phyloP scores from a whole-genome alignment of 2,888 invertebrate genomes.

The Gortyna flavago region DNA sequence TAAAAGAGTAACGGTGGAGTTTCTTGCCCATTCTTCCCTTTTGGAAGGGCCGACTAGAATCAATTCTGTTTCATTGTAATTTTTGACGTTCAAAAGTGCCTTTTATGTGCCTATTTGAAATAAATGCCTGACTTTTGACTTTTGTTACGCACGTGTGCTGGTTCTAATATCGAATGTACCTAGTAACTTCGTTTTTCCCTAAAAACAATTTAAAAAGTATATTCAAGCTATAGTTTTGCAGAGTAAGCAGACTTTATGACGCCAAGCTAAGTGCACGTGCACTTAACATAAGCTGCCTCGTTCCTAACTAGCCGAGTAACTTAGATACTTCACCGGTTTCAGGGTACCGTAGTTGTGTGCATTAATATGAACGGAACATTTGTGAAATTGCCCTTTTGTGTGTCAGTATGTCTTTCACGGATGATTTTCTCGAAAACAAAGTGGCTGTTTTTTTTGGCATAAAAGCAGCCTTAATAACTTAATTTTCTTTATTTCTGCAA shows the following conservation, averaged over 20 bases:
- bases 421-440: neutral
- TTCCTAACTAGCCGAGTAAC: constrained; percentile 13
- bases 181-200: neutral
- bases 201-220: constrained; percentile 15
- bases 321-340: constrained; percentile 7
- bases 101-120: no score
- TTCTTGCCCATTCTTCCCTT: no score
- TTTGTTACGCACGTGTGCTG: neutral
- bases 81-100: no score
- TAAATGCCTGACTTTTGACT: no score
- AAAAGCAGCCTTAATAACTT: neutral
- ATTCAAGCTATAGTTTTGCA: constrained; percentile 26
- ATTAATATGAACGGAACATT: neutral
- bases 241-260: constrained; percentile 40
- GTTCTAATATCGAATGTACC: neutral
- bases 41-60: no score
- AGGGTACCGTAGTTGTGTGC: neutral
- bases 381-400: neutral
- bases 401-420: neutral
- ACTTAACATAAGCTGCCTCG: constrained; percentile 42
- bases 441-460: neutral
- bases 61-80: no score
- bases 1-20: no score
- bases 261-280: constrained; percentile 52
- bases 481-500: neutral